Conservation (phyloP, 2,888 invertebrate species). For the Drosophila yooni region DNA sequence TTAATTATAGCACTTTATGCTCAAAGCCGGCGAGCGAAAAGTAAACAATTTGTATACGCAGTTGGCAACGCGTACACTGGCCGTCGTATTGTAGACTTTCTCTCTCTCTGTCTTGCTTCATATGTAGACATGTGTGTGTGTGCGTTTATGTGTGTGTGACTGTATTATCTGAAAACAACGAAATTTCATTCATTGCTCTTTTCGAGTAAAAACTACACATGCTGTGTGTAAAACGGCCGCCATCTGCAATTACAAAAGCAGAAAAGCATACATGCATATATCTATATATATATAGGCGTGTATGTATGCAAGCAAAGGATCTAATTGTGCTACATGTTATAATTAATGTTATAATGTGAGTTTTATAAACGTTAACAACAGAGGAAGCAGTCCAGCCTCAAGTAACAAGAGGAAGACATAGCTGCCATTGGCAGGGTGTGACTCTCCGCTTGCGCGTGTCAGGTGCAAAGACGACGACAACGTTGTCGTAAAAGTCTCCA, state of each 20-base stretch:
- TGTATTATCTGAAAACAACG: conserved; percentile 69
- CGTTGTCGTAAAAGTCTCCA: conserved; percentile 56
- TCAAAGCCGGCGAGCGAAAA: conserved; percentile 55
- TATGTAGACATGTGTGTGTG: conserved; percentile 31
- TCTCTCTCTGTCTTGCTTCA: conserved; percentile 62
- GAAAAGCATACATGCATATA: conserved; percentile 4
- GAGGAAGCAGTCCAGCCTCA: conserved; percentile 23
- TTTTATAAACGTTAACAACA: conserved; percentile 22
- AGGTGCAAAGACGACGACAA: conserved; percentile 50
- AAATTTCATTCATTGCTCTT: conserved; percentile 81
- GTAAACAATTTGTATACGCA: conserved; percentile 64
- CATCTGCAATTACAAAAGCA: conserved; percentile 58
- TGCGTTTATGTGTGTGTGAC: conserved; percentile 26
- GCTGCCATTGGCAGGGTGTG: conserved; percentile 50
- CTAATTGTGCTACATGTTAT: conserved; percentile 40
- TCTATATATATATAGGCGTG: neutral
- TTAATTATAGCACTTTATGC: conserved; percentile 40
- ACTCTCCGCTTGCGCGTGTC: conserved; percentile 53
- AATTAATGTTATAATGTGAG: conserved; percentile 20
- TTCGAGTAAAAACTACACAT: conserved; percentile 74
- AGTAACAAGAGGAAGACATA: conserved; percentile 28
- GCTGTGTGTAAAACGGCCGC: conserved; percentile 46
- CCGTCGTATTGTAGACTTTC: conserved; percentile 68
- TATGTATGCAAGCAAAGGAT: conserved; percentile 17
- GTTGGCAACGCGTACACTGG: conserved; percentile 59